Evolutionary conservation across 1,140 invertebrate genomes (phyloP), one percentile per base, ranked within the genome.

Genomic region (Heliconius himera): DNA sequence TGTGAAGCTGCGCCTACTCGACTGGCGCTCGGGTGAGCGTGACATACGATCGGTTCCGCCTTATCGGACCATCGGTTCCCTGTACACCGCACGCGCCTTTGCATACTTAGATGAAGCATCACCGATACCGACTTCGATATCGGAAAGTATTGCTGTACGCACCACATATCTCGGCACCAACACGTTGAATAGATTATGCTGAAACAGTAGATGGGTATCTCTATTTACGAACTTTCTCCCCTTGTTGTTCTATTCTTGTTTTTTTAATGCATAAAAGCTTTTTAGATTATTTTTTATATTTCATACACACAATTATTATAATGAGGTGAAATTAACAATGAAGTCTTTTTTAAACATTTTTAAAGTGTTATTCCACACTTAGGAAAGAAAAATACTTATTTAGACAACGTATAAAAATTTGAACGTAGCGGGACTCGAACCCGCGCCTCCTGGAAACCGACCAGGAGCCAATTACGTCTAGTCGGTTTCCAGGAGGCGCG

Each of bases 61-160:
- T 91, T 93, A 92, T 90, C 90, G 87, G 83, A 83, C 84, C 86
- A 90, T 90, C 85, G 84, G 84, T 82, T 86, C 82, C 81, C 81
- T 82, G 82, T 87, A 88, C 83, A 83, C 81, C 83, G 88, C 87
- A 89, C 89, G 90, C 91, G 90, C 87, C 86, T 87, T 87, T 82
- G 90, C 85, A 90, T 89, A 87, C 86, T 82, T 82, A 87, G 86
- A 90, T 88, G 82, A 79, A 84, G 79, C 83, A 74, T 73, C 75
- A 76, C 81, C 83, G 87, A 90, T 88, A 87, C 77, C n/a, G 26
- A 66, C 60, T 66, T 80, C 60, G 85, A 88, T 88, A 87, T 84
- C 83, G 81, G 78, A 85, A 84, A 82, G 86, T 88, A 86, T 84
- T 89, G 80, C 82, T 83, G 82, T 77, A 82, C 82, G 78, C 74